These are phyloP conservation scores for Mungos mungo DNA, from an alignment of 2,113 vertebrate species.

Conservation along the genomic window DNA sequence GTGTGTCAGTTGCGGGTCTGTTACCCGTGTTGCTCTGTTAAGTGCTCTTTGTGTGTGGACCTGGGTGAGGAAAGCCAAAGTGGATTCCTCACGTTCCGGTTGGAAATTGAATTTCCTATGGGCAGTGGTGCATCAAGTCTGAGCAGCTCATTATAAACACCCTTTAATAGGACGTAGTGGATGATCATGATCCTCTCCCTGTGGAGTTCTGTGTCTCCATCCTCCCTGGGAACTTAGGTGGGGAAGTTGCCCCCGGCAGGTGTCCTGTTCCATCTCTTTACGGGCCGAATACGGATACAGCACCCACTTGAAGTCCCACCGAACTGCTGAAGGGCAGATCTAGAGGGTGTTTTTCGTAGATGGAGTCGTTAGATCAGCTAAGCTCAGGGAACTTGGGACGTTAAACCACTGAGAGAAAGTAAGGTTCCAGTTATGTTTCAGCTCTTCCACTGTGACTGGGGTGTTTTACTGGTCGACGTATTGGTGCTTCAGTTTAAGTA, in stretches of 20 bases:
- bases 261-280: conserved; percentile 42
- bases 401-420: neutral
- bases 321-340: conserved; percentile 42
- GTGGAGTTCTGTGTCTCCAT: conserved; percentile 14
- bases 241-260: conserved; percentile 37
- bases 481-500: neutral
- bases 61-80: too few relatives aligned
- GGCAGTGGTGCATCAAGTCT: conserved; percentile 14
- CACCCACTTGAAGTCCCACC: conserved; percentile 23
- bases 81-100: neutral
- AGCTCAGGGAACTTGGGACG: neutral
- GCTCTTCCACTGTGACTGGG: neutral
- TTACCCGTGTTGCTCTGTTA: neutral
- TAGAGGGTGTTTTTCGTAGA: rapidly evolving
- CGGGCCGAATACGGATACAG: neutral
- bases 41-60: neutral
- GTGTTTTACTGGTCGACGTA: rapidly evolving
- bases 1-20: neutral
- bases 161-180: neutral
- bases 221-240: neutral
- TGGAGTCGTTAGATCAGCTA: neutral
- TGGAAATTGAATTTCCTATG: neutral
- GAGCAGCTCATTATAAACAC: neutral
- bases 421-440: neutral
- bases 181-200: neutral